phyloP scores from a whole-genome alignment of 2,888 invertebrate genomes.

The Enchytraeus crypticus region DNA sequence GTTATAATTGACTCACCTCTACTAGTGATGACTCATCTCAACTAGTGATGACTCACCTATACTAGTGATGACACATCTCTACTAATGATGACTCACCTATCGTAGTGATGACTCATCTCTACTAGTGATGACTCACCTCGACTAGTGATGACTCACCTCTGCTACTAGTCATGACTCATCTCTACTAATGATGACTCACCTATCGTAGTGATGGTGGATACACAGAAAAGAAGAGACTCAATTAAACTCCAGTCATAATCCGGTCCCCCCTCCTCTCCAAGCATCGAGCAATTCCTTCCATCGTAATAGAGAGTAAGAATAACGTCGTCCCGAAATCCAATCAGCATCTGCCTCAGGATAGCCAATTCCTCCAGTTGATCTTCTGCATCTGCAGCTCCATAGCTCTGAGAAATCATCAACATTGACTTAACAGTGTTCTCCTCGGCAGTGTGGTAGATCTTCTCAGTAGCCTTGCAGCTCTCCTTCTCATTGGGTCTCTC shows the following conservation, averaged over 20 bases:
- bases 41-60: too few relatives aligned
- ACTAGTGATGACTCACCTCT: too few relatives aligned
- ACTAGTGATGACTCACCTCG: too few relatives aligned
- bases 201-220: slow-evolving; percentile 47
- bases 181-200: slow-evolving; percentile 34
- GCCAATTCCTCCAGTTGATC: neutral
- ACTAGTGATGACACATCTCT: too few relatives aligned
- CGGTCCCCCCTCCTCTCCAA: slow-evolving; percentile 38
- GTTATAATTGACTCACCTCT: too few relatives aligned
- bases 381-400: neutral
- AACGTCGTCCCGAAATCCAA: neutral
- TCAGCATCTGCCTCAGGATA: neutral
- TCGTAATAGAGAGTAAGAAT: slow-evolving; percentile 41
- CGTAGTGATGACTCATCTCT: too few relatives aligned
- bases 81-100: too few relatives aligned
- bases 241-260: slow-evolving; percentile 43
- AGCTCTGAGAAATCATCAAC: neutral
- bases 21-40: too few relatives aligned
- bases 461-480: neutral
- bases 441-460: neutral
- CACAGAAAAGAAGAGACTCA: slow-evolving; percentile 45
- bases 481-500: slow-evolving; percentile 5
- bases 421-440: neutral
- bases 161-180: too few relatives aligned
- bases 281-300: slow-evolving; percentile 37